Base-by-base conservation (phyloP, 2,888 invertebrate species). In the Synergus japonicus region DNA sequence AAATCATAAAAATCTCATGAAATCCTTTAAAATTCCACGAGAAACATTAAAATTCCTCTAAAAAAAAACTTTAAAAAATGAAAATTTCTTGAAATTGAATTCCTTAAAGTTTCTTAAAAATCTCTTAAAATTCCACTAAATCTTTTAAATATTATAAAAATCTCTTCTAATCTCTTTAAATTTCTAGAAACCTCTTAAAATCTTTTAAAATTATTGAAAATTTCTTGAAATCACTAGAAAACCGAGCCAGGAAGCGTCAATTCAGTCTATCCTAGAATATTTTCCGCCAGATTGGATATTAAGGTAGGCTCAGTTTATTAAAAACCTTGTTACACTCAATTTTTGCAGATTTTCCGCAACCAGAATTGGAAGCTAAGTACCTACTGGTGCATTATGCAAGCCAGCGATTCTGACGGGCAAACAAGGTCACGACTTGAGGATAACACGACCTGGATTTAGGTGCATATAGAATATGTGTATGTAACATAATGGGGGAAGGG, bases 321-420 rank as follows among this genome's bases (percentile, higher is more conserved):
- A 73, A 73, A 73, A n/a, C 54, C 73, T 73, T 54, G 73, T 54
- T 73, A 73, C 15, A 54, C 54, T 37, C 29, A 49, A 54, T 73
- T 73, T 54, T 54, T 73, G 54, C 73, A 54, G 73, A 58, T 73
- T 73, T 73, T 49, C 18, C 46, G 69, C 22, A 9, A 73, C 54
- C n/a, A 73, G 54, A 37, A 49, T 73, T 37, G 37, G n/a, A 37
- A 37, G 54, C 73, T 54, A 54, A 73, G 54, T 73, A 54, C 54
- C 37, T 37, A 37, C 29, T 54, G 73, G 73, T 29, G 49, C 73
- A 73, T 73, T 73, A 73, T 73, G 54, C 73, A 73, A 54, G 41
- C 73, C 67, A 46, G 60, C 78, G 65, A 80, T 80, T 79, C 77
- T 76, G 80, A 82, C 80, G 78, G 77, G 69, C 78, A 58, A 76